These are phyloP conservation scores for Diplazon laetatorius DNA, from an alignment of 2,888 invertebrate genomes.

Conservation along the genomic window DNA sequence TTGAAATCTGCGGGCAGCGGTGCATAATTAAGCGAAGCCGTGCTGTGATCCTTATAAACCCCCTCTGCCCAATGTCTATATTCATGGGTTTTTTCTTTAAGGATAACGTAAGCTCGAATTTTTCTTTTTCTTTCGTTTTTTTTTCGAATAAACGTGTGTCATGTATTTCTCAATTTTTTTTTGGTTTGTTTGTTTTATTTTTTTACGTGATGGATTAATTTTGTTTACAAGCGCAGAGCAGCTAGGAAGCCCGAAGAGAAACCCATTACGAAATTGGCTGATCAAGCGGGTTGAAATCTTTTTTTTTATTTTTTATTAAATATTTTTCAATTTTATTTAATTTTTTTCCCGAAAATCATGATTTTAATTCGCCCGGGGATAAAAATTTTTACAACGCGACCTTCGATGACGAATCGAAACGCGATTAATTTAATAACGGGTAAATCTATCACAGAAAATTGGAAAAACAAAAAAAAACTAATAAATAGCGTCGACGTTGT, in stretches of 20 bases:
- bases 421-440: slow-evolving; percentile 12
- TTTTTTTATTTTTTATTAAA: not conserved
- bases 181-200: slow-evolving; percentile 52
- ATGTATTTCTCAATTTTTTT: slow-evolving; percentile 54
- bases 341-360: not conserved
- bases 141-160: slow-evolving; percentile 54
- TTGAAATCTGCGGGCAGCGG: slow-evolving; percentile 69
- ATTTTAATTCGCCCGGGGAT: slow-evolving; percentile 30
- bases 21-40: slow-evolving; percentile 77
- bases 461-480: slow-evolving; percentile 32
- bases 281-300: slow-evolving; percentile 42
- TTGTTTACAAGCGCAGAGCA: slow-evolving; percentile 39
- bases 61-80: slow-evolving; percentile 75
- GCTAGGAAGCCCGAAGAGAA: slow-evolving; percentile 47
- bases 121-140: slow-evolving; percentile 66
- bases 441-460: slow-evolving; percentile 1
- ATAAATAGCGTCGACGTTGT: slow-evolving; percentile 34
- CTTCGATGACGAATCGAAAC: not conserved
- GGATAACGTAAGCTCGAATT: slow-evolving; percentile 34
- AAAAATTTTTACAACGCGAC: slow-evolving; percentile 17
- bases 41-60: slow-evolving; percentile 73
- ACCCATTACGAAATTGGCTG: slow-evolving; percentile 42
- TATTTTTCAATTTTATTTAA: no score
- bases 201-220: slow-evolving; percentile 51
- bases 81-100: slow-evolving; percentile 50